Evolutionary conservation across 2,113 vertebrate genomes (phyloP).

Genomic region (Eptesicus fuscus): DNA sequence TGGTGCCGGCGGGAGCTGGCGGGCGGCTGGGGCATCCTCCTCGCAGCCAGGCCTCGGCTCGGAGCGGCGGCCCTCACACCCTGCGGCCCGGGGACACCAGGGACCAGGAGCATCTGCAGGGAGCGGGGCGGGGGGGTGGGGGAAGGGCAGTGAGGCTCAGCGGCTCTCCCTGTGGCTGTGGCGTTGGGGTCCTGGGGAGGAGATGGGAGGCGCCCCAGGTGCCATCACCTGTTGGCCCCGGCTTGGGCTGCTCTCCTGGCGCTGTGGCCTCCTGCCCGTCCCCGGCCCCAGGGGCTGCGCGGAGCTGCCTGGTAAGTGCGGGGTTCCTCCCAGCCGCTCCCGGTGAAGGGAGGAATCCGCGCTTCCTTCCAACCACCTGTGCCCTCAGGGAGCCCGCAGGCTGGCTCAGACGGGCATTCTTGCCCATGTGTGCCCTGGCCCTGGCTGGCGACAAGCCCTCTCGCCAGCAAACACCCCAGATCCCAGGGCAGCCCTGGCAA

Average conservation of each 20-base stretch:
- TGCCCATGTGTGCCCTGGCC: background rate
- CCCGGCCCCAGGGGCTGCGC: background rate
- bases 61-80: background rate
- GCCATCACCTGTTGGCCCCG: background rate
- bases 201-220: rapidly evolving
- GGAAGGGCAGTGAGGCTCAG: background rate
- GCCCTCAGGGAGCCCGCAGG: background rate
- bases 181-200: background rate
- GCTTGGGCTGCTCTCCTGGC: background rate
- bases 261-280: too few relatives aligned
- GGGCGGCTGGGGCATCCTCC: constrained; percentile 38
- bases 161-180: background rate
- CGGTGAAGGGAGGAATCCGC: background rate
- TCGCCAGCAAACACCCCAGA: background rate
- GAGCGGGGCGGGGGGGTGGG: rapidly evolving
- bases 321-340: background rate
- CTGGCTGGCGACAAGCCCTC: background rate
- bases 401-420: background rate
- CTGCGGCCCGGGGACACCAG: background rate
- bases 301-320: background rate
- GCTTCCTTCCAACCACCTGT: background rate
- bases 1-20: constrained; percentile 78
- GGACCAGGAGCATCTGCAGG: background rate
- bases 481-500: background rate
- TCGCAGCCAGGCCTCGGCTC: background rate